These are phyloP conservation scores for Tachysurus fulvidraco DNA, from an alignment of 2,113 vertebrate genomes.

Conservation along the genomic window DNA sequence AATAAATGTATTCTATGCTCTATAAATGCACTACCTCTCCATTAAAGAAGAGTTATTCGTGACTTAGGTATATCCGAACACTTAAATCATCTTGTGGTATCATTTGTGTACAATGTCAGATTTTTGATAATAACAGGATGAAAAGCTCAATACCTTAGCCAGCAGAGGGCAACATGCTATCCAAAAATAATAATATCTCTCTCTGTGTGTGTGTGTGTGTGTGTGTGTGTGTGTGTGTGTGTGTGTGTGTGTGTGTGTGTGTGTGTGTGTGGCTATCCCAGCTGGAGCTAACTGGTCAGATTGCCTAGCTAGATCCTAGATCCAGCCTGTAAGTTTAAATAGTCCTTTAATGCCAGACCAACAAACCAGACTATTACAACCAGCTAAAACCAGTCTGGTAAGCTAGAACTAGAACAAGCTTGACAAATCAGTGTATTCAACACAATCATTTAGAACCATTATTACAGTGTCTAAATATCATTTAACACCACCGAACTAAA, in stretches of 20 bases:
- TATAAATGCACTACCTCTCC: neutral
- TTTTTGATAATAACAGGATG: neutral
- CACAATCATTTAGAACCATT: neutral
- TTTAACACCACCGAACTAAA: neutral
- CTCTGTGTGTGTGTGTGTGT: no score
- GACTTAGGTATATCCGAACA: neutral
- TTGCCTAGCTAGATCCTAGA: no score
- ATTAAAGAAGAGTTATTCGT: neutral
- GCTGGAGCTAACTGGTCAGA: no score
- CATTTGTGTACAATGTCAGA: neutral
- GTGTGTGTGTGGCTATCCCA: no score
- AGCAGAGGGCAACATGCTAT: slow-evolving; percentile 8
- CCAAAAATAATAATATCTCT: neutral
- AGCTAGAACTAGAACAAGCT: neutral
- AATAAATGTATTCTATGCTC: neutral
- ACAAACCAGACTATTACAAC: neutral
- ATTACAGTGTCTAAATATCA: neutral
- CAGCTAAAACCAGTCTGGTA: neutral
- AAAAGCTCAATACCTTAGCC: neutral
- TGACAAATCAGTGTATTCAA: neutral
- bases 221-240: neutral
- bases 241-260: no score
- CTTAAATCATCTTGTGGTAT: neutral
- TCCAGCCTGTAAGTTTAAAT: no score
- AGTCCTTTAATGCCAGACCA: neutral